phyloP scores from a whole-genome alignment of 2,888 invertebrate species.

The Hyppa rectilinea region DNA sequence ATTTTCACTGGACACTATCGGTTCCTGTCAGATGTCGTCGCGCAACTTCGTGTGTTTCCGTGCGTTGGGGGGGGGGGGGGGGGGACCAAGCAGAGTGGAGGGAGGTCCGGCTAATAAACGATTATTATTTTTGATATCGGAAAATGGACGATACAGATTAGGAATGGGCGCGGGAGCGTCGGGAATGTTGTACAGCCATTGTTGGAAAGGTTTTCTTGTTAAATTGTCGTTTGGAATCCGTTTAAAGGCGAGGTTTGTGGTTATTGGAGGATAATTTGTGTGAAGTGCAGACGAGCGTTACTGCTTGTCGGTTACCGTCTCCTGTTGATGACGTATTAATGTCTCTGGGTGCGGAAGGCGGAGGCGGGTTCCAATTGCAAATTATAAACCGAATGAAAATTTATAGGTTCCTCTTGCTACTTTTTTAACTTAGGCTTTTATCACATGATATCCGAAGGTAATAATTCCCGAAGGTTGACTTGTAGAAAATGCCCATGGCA shows the following conservation, averaged over 20 bases:
- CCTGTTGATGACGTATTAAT: background rate
- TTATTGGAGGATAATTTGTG: background rate
- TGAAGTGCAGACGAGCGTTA: background rate
- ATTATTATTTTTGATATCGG: constrained; percentile 71
- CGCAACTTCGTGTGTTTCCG: constrained; percentile 87
- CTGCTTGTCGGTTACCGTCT: background rate
- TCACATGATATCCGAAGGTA: no score
- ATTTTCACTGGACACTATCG: constrained; percentile 87
- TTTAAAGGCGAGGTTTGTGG: constrained; percentile 3
- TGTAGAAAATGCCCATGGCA: no score
- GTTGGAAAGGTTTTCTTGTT: constrained; percentile 1
- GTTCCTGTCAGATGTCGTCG: constrained; percentile 82
- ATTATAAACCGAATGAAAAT: no score
- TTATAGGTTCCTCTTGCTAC: no score
- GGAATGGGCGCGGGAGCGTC: constrained; percentile 32
- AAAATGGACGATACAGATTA: constrained; percentile 54
- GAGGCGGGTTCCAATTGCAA: no score
- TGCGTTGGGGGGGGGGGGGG: constrained; percentile 58
- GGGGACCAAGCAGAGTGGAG: constrained; percentile 23
- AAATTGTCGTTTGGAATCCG: constrained; percentile 5
- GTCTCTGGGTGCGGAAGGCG: no score
- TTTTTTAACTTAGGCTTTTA: no score
- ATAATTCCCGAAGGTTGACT: no score
- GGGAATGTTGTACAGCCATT: constrained; percentile 9
- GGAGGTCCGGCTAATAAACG: constrained; percentile 64